Evolutionary conservation across 2,888 invertebrate genomes (phyloP).

Genomic region (Harmothoe impar): DNA sequence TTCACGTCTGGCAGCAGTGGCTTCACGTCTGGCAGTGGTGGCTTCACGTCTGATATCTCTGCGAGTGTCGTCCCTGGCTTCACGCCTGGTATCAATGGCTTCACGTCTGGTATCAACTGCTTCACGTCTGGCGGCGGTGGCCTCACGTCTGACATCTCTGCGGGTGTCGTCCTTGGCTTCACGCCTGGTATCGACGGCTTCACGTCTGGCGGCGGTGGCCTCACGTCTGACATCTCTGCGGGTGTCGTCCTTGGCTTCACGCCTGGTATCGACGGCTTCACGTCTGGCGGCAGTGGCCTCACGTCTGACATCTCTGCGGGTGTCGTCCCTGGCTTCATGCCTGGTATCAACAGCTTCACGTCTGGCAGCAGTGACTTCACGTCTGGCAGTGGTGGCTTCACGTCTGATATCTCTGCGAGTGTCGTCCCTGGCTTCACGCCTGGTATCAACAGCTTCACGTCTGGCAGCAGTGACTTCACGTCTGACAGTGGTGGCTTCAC

Average conservation of each 20-base stretch:
- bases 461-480: not conserved
- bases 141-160: not conserved
- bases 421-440: conserved; percentile 41
- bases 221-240: conserved; percentile 8
- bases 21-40: conserved; percentile 20
- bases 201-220: not conserved
- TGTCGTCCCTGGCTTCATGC: not conserved
- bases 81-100: not conserved
- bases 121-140: conserved; percentile 18
- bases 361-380: not conserved
- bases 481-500: not conserved
- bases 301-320: not conserved
- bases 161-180: conserved; percentile 17
- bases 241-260: not conserved
- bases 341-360: not conserved
- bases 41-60: not conserved
- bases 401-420: conserved; percentile 28
- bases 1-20: not conserved
- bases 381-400: not conserved
- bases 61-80: not conserved
- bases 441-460: not conserved
- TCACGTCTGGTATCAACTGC: not conserved
- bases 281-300: not conserved
- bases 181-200: not conserved
- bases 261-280: no score